Conservation (phyloP, 2,888 invertebrate species). For the Mesochorus sp. region DNA sequence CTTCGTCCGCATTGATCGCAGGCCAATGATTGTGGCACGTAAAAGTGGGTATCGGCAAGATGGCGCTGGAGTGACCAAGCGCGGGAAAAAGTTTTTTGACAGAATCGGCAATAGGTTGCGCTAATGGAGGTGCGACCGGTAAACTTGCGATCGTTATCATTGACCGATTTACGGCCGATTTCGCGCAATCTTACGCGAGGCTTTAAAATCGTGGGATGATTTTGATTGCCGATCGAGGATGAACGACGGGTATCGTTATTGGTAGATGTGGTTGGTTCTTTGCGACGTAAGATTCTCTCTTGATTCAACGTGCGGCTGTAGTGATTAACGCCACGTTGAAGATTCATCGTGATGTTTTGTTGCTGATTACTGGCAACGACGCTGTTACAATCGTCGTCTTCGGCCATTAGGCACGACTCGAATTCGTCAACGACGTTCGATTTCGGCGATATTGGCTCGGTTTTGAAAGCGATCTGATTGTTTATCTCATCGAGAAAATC, state of each 20-base stretch:
- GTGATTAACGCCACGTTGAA: background rate
- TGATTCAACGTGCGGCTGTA: background rate
- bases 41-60: conserved; percentile 83
- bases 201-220: background rate
- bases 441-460: conserved; percentile 77
- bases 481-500: conserved; percentile 78
- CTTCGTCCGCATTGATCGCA: conserved; percentile 83
- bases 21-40: conserved; percentile 82
- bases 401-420: conserved; percentile 72
- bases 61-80: conserved; percentile 83
- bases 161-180: conserved; percentile 21
- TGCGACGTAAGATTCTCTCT: conserved; percentile 6
- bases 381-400: conserved; percentile 52
- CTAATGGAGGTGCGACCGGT: conserved; percentile 41
- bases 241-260: background rate
- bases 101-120: conserved; percentile 81
- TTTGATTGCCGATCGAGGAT: background rate
- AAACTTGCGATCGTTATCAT: conserved; percentile 29
- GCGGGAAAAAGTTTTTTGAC: conserved; percentile 82
- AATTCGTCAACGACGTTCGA: conserved; percentile 70
- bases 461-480: conserved; percentile 76
- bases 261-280: background rate
- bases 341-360: background rate
- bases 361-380: background rate
- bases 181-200: conserved; percentile 34